A percentile compares a stretch with the other conserved stretches of the same genome.
phyloP scores from a whole-genome alignment of 2,797 vertebrate species.

The Holocentrus rufus region DNA sequence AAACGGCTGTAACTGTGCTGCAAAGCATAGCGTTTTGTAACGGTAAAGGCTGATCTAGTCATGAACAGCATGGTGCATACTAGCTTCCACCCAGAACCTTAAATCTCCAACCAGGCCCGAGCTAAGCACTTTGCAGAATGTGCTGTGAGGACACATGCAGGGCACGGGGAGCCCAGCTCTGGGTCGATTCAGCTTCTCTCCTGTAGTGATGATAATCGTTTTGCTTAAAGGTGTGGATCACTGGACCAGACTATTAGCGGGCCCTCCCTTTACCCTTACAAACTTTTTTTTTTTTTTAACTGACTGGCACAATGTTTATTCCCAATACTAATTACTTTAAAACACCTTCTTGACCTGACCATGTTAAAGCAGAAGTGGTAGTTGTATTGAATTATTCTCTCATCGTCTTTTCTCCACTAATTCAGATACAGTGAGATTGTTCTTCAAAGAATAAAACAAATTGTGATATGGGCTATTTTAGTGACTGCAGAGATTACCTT shows the following conservation, averaged over 20 bases:
- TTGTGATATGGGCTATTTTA: background rate
- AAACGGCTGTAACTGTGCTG: constrained; percentile 64
- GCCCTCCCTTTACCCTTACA: constrained; percentile 20
- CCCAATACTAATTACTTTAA: background rate
- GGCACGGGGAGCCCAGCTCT: constrained; percentile 42
- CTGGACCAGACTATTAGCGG: constrained; percentile 64
- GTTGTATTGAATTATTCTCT: background rate
- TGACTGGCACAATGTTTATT: background rate
- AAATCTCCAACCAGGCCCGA: constrained; percentile 45
- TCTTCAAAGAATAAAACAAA: background rate
- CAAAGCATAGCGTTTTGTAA: constrained; percentile 11
- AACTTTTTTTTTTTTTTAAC: background rate
- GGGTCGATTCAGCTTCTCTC: constrained; percentile 68
- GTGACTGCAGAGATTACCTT: no score
- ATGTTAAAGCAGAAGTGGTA: background rate
- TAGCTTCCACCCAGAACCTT: constrained; percentile 35
- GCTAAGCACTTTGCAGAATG: constrained; percentile 63
- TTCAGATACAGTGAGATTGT: background rate
- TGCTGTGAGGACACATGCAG: constrained; percentile 58
- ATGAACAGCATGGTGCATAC: constrained; percentile 17
- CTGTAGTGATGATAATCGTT: constrained; percentile 74
- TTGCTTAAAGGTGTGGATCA: constrained; percentile 72
- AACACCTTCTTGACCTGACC: background rate
- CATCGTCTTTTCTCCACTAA: background rate
- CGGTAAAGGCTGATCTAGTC: constrained; percentile 39